These are phyloP conservation scores for Procambarus clarkii DNA, from an alignment of 1,140 invertebrate species.

Conservation along the genomic window DNA sequence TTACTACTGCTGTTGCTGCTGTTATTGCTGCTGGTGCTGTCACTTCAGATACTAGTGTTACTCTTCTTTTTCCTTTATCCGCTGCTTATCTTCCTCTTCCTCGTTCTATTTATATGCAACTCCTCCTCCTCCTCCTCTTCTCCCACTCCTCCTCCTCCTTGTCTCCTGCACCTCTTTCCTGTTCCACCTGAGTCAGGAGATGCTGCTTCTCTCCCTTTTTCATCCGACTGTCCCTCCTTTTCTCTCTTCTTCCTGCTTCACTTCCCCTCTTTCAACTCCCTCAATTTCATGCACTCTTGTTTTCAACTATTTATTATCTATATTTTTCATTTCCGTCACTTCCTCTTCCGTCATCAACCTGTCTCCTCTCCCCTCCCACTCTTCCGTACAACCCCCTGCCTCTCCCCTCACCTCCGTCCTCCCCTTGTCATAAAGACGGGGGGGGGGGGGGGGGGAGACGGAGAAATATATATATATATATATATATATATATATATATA, in stretches of 20 bases:
- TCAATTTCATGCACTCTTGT: neutral
- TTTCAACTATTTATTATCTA: neutral
- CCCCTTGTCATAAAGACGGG: neutral
- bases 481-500: no score
- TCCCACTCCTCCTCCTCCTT: neutral
- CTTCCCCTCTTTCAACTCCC: neutral
- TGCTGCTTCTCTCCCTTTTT: no score
- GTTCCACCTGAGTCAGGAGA: neutral
- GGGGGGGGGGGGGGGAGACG: no score
- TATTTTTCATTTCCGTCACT: neutral
- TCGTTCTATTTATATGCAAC: neutral
- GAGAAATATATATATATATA: no score
- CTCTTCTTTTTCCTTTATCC: neutral
- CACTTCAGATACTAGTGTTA: no score
- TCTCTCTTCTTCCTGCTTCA: neutral
- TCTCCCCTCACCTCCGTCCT: neutral
- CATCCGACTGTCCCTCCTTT: no score
- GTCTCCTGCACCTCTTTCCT: neutral
- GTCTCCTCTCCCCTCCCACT: neutral
- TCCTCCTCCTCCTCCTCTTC: neutral
- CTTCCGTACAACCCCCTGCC: neutral
- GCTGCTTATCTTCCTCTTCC: neutral
- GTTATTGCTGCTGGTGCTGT: no score
- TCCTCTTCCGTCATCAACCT: neutral
- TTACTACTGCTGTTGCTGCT: neutral